Percentiles rank a stretch among this genome's conserved stretches.
Conservation (phyloP, 2,888 invertebrate genomes). For the Chaetoderma sp. region DNA sequence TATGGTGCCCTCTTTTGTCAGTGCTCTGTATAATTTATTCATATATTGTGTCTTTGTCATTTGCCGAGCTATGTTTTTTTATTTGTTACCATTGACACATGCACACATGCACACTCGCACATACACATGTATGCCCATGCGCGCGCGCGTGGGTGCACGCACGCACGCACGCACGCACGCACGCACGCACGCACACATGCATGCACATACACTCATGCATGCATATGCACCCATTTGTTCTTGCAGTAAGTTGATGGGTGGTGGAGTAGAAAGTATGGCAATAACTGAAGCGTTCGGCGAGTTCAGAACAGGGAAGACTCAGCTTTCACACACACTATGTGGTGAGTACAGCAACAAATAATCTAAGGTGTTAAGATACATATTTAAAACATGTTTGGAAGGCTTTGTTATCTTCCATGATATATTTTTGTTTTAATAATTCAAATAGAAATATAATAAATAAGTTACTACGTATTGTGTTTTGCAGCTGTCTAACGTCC, state of each 20-base stretch:
- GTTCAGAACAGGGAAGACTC: constrained; percentile 86
- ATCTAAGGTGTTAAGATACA: not conserved
- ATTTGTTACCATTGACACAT: no score
- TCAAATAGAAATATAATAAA: not conserved
- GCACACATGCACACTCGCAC: no score
- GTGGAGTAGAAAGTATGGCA: constrained; percentile 86
- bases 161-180: no score
- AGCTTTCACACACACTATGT: constrained; percentile 83
- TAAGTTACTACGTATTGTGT: not conserved
- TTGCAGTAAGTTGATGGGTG: constrained; percentile 79
- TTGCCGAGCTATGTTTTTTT: no score
- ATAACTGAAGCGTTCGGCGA: constrained; percentile 88
- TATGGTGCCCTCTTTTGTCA: no score
- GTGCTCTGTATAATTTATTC: no score
- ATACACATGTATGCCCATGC: no score
- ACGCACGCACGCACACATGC: no score
- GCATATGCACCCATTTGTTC: no score
- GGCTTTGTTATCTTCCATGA: not conserved
- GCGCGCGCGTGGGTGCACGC: no score
- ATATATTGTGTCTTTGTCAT: no score
- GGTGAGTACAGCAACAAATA: constrained; percentile 54
- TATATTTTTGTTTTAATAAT: not conserved
- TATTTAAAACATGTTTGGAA: not conserved
- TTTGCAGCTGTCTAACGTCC: not conserved
- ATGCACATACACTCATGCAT: no score